Evolutionary conservation across 2,888 invertebrate species (phyloP).

Genomic region (Chalcosyrphus nemorum): DNA sequence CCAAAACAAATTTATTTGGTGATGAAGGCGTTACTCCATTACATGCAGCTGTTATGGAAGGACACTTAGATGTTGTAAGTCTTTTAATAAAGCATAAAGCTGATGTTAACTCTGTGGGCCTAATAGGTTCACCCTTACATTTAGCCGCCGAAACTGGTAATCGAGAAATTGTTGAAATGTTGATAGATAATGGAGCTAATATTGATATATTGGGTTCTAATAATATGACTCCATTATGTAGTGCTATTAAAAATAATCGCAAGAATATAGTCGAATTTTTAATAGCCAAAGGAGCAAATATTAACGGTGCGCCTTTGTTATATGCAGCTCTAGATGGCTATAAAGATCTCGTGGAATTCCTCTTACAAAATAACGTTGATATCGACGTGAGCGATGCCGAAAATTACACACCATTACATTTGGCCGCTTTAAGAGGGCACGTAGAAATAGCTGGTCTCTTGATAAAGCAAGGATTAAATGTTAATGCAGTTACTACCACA

Average conservation of each 20-base stretch:
- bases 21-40: conserved; percentile 40
- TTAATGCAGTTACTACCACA: background rate
- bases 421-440: background rate
- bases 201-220: background rate
- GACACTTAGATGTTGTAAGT: conserved; percentile 20
- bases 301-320: background rate
- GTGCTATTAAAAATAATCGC: background rate
- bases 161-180: conserved; percentile 10
- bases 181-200: conserved; percentile 22
- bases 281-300: conserved; percentile 11
- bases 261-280: conserved; percentile 16
- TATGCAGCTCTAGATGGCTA: background rate
- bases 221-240: background rate
- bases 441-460: background rate
- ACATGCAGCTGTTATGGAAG: conserved; percentile 49
- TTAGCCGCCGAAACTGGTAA: background rate
- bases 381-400: background rate
- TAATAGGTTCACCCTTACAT: conserved; percentile 20
- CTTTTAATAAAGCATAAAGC: conserved; percentile 51
- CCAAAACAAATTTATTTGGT: background rate
- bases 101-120: conserved; percentile 48
- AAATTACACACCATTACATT: background rate
- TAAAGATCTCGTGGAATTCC: background rate
- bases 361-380: background rate
- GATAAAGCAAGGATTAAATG: background rate